Evolutionary conservation across 2,888 invertebrate genomes (phyloP).

Genomic region (Spialia ferax): DNA sequence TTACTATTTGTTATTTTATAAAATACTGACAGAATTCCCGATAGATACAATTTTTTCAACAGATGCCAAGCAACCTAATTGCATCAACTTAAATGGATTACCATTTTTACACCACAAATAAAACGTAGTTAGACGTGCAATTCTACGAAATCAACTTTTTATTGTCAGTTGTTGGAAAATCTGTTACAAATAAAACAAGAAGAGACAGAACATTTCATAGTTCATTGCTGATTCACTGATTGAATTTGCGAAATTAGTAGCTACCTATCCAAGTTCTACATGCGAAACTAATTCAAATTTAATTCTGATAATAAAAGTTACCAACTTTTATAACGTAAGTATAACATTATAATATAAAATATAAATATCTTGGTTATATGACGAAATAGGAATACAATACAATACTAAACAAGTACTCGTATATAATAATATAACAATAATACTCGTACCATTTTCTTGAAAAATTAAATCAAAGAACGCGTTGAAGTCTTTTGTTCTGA

Average conservation of each 20-base stretch:
- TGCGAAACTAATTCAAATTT: not conserved
- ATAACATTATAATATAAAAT: no score
- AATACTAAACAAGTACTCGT: no score
- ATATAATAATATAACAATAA: no score
- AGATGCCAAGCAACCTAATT: slow-evolving; percentile 6
- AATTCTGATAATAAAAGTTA: not conserved
- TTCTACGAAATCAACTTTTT: slow-evolving; percentile 25
- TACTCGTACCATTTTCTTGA: no score
- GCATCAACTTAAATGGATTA: slow-evolving; percentile 27
- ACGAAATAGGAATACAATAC: no score
- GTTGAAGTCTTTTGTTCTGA: slow-evolving; percentile 2
- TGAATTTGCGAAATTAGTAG: slow-evolving; percentile 7
- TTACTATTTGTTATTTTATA: no score
- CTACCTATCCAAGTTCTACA: not conserved
- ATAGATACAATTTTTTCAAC: slow-evolving; percentile 3
- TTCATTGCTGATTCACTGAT: slow-evolving; percentile 13
- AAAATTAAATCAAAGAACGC: not conserved
- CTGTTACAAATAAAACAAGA: slow-evolving; percentile 11
- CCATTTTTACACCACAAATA: slow-evolving; percentile 18
- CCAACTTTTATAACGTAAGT: not conserved
- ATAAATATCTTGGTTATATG: no score
- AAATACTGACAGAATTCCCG: no score
- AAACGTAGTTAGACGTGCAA: slow-evolving; percentile 12
- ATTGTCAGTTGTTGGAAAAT: slow-evolving; percentile 3
- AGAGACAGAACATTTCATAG: slow-evolving; percentile 17